Base-by-base conservation (phyloP, 2,113 vertebrate genomes). In the Ondatra zibethicus region DNA sequence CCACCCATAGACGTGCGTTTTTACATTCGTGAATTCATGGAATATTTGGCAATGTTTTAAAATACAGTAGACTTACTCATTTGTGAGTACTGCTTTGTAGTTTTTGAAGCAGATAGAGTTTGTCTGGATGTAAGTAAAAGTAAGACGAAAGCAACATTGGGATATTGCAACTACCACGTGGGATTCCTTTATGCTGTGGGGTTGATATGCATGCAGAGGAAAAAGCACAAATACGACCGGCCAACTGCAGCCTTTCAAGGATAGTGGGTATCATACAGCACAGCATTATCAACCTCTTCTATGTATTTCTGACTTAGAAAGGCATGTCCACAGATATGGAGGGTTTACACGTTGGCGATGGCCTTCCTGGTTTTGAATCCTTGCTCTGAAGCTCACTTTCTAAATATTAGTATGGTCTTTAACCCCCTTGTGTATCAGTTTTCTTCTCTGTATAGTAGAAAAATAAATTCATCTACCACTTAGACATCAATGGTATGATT, bases 21-120 rank as follows among this genome's bases (percentile, higher is more conserved):
- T 55, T 92, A 58, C 0, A 23, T 82, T 95, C n/a, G 39, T 76
- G 31, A 93, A 80, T 92, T 27, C n/a, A 33, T 93, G 31, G 88
- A 87, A 88, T 81, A 90, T 91, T 78, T 31, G 76, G 27, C 82
- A 82, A 42, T 36, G 23, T 21, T 39, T 95, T 93, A 75, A 88
- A 91, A 85, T 88, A 68, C 68, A n/a, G 58, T 31, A 13, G 33
- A 78, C 3, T 90, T 82, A 86, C 2, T 17, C 25, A n/a, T 95
- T 65, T 68, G 58, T 68, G 63, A 77, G 76, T 73, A 96, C 27
- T 76, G 25, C 55, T 73, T 86, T 42, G 29, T 29, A 12, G 76
- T 14, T 27, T 81, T 13, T 19, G 78, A 90, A 76, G n/a, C 91
- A 27, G 47, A 58, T 72, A 72, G 70, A 50, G 27, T 80, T 82